phyloP scores from a whole-genome alignment of 2,797 vertebrate genomes.

The Crocodylus rhombifer region DNA sequence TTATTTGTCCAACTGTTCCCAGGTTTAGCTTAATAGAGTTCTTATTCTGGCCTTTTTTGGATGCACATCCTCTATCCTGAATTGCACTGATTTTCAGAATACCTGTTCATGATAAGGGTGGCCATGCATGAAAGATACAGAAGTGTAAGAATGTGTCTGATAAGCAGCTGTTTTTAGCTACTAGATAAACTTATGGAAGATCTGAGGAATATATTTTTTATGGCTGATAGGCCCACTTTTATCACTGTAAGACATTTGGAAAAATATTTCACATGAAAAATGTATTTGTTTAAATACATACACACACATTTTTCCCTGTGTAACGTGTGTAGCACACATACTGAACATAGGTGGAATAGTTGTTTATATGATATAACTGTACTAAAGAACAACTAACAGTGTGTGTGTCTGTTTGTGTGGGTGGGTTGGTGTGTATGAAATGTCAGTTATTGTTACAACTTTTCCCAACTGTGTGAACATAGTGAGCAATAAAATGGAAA shows the following conservation, averaged over 20 bases:
- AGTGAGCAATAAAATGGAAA: not conserved
- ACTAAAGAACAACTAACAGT: too few relatives aligned
- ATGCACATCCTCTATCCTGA: rapidly evolving
- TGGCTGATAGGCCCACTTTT: not conserved
- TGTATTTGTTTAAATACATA: not conserved
- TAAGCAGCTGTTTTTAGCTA: not conserved
- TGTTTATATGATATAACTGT: too few relatives aligned
- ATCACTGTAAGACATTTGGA: not conserved
- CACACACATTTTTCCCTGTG: too few relatives aligned
- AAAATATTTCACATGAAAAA: not conserved
- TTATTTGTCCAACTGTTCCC: not conserved
- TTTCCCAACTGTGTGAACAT: not conserved
- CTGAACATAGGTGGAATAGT: not conserved
- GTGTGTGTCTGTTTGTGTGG: too few relatives aligned
- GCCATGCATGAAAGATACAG: not conserved
- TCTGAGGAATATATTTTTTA: not conserved
- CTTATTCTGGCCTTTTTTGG: not conserved
- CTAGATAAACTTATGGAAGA: not conserved
- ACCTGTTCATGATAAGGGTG: not conserved
- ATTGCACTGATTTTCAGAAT: not conserved
- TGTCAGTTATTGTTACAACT: not conserved
- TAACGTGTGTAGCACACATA: not conserved
- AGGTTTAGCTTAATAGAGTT: rapidly evolving
- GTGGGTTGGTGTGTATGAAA: not conserved
- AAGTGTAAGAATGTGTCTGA: not conserved